Percentiles rank a stretch among this genome's conserved stretches.
Conservation (phyloP, 2,797 vertebrate genomes). For the Sternotherus odoratus region DNA sequence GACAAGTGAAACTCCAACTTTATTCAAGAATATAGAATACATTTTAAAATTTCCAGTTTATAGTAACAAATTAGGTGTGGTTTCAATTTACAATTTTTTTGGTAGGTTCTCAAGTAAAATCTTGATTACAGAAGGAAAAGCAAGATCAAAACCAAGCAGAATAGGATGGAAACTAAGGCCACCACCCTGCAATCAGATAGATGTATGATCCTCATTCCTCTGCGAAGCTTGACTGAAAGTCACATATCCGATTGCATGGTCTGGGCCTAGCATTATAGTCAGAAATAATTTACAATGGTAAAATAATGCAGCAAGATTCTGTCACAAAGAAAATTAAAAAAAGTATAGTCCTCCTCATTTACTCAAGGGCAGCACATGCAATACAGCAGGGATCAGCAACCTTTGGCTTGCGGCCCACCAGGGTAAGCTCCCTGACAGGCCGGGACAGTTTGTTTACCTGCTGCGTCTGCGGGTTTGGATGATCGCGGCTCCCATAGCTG, state of each 20-base stretch:
- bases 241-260: not conserved
- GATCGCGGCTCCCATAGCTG: no score
- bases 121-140: not conserved
- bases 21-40: slow-evolving; percentile 61
- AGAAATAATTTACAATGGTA: not conserved
- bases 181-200: slow-evolving; percentile 1
- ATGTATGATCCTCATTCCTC: not conserved
- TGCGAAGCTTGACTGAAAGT: not conserved
- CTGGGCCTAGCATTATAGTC: slow-evolving; percentile 6
- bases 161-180: slow-evolving; percentile 5
- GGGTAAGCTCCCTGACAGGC: no score
- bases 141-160: not conserved
- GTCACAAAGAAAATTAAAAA: not conserved
- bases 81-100: slow-evolving; percentile 1
- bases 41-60: slow-evolving; percentile 60
- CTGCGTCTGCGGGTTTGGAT: no score
- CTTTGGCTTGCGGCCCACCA: no score
- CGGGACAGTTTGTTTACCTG: no score
- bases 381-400: not conserved
- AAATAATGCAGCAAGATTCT: slow-evolving; percentile 25
- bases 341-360: not conserved
- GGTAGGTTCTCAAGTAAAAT: not conserved
- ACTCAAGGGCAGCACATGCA: slow-evolving; percentile 14
- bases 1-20: slow-evolving; percentile 42
- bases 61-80: slow-evolving; percentile 18